phyloP scores from a whole-genome alignment of 2,888 invertebrate species.

The Diaprepes abbreviatus region DNA sequence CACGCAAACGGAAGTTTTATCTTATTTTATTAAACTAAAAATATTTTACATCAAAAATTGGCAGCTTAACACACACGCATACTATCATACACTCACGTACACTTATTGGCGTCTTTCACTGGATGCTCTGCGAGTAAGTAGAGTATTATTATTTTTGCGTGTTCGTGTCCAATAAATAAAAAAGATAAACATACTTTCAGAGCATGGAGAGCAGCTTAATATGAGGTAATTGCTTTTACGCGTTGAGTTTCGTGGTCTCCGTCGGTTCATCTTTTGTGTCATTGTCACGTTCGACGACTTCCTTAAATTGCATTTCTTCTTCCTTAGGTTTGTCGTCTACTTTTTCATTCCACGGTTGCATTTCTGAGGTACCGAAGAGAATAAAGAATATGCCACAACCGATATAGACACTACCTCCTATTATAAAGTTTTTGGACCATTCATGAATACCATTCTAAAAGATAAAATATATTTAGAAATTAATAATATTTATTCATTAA shows the following conservation, averaged over 20 bases:
- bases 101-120: no score
- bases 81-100: not conserved
- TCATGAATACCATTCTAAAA: constrained; percentile 64
- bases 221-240: no score
- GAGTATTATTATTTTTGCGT: no score
- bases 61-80: not conserved
- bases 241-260: constrained; percentile 37
- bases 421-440: constrained; percentile 65
- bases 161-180: no score
- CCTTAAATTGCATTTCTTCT: constrained; percentile 31
- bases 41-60: not conserved
- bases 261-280: constrained; percentile 14
- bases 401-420: constrained; percentile 63
- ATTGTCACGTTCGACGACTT: constrained; percentile 25
- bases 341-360: constrained; percentile 65
- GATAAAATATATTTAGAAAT: no score
- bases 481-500: no score
- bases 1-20: no score
- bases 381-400: constrained; percentile 63
- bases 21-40: not conserved
- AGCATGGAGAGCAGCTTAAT: no score
- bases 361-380: constrained; percentile 63
- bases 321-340: constrained; percentile 21
- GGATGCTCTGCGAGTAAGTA: no score
- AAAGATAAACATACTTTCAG: no score